Evolutionary conservation across 2,113 vertebrate genomes (phyloP).

Genomic region (Clupea harengus): DNA sequence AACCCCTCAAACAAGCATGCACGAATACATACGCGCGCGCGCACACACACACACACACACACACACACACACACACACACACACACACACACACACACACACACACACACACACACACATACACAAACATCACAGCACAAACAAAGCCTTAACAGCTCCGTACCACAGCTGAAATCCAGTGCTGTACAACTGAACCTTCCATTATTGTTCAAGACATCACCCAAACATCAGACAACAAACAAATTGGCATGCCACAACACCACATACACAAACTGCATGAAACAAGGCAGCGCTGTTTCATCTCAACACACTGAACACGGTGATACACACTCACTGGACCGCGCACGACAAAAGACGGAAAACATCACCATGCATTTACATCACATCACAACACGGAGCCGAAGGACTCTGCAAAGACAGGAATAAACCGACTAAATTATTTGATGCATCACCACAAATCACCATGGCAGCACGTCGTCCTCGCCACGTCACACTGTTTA

Average conservation of each 20-base stretch:
- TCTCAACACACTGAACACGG: background rate
- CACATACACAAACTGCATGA: background rate
- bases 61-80: slow-evolving; percentile 19
- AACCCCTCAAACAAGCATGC: background rate
- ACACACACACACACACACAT: slow-evolving; percentile 22
- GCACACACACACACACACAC: slow-evolving; percentile 37
- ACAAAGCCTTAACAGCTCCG: background rate
- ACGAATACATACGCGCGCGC: slow-evolving; percentile 41
- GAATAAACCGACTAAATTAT: background rate
- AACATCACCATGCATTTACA: slow-evolving; percentile 15
- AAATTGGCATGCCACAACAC: slow-evolving; percentile 16
- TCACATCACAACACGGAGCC: slow-evolving; percentile 23
- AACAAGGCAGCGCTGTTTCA: background rate
- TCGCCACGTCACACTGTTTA: background rate
- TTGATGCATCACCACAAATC: background rate
- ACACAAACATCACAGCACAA: background rate
- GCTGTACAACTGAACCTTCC: background rate
- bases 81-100: slow-evolving; percentile 44
- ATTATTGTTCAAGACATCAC: background rate
- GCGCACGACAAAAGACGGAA: slow-evolving; percentile 28
- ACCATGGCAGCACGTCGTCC: slow-evolving; percentile 8
- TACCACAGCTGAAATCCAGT: background rate
- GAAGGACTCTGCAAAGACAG: background rate
- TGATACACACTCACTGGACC: background rate
- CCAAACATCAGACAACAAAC: background rate